Base-by-base conservation (phyloP, 92 coral and sea anemone species). In the Pocillopora grandis region DNA sequence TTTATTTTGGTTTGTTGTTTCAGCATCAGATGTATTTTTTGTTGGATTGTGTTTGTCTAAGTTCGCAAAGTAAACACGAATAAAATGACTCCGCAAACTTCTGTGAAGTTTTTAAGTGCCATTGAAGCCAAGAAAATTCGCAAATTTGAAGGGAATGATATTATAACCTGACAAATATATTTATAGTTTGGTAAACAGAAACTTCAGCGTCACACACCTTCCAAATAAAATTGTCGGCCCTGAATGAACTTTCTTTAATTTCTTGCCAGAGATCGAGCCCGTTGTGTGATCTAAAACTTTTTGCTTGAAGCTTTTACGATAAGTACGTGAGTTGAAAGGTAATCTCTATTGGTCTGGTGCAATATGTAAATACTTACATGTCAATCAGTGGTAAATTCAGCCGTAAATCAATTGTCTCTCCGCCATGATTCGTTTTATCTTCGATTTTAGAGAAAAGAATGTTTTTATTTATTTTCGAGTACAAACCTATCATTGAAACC, bases 301-400 rank as follows among this genome's bases (percentile, higher is more conserved):
- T 36, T 35, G 33, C 33, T 1, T 2, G 75, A 36, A 36, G 75
- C 75, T 70, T 70, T 35, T 15, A 69, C 10, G 16, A 19, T 19
- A 69, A 15, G 55, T 69, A 83, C 86, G 86, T 83, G 86, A 83
- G 80, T 2, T 31, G 49, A 36, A 66, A 64, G 31, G 16, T 63
- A 52, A 63, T 73, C 86, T 21, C 35, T 82, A 76, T 74, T 83
- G 48, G 80, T 83, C 72, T 74, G 23, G 74, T 16, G 35, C 79
- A 71, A 36, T 19, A 81, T 33, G 42, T 73, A 62, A 83, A 83
- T 63, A 73, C 80, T 35, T 64, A 73, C 12, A 17, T 74, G 80
- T 63, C 86, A 83, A 75, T 74, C 86, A 74, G 10, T 9, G 69
- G 13, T 20, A 12, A 33, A 15, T 58, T 8, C 33, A 19, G 76